Conservation (phyloP, 2,113 vertebrate genomes). For the Tenrec ecaudatus region DNA sequence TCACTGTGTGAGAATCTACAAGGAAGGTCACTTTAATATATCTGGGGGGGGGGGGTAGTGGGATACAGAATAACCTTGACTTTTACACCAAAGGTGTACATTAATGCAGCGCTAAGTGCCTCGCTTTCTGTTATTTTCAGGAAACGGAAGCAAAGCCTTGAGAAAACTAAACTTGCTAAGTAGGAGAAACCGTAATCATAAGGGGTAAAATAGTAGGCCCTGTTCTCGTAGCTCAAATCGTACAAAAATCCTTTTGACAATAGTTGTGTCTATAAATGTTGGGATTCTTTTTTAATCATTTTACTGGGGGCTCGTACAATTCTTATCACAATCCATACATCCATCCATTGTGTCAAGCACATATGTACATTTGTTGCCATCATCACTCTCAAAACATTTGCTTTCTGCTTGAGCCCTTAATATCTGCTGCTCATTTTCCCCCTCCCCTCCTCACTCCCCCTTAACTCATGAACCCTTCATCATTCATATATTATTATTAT, state of each 20-base stretch:
- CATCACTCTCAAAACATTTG: no score
- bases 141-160: not conserved
- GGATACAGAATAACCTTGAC: not conserved
- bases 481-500: no score
- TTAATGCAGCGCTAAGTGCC: not conserved
- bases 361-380: no score
- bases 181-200: not conserved
- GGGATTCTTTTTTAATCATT: not conserved
- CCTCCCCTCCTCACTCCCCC: no score
- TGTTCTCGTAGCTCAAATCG: conserved; percentile 21
- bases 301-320: no score
- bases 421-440: no score
- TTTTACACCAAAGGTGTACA: not conserved
- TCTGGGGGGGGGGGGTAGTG: no score
- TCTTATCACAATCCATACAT: no score
- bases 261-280: not conserved
- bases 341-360: no score
- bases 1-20: conserved; percentile 67
- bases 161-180: conserved; percentile 9
- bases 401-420: no score
- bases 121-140: conserved; percentile 19
- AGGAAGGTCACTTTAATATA: no score
- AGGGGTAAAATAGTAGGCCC: not conserved
- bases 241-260: not conserved
- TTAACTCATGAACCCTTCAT: no score